Percentiles rank a stretch among this genome's conserved stretches.
Conservation (phyloP, 2,888 invertebrate genomes). For the Trichogramma evanescens region DNA sequence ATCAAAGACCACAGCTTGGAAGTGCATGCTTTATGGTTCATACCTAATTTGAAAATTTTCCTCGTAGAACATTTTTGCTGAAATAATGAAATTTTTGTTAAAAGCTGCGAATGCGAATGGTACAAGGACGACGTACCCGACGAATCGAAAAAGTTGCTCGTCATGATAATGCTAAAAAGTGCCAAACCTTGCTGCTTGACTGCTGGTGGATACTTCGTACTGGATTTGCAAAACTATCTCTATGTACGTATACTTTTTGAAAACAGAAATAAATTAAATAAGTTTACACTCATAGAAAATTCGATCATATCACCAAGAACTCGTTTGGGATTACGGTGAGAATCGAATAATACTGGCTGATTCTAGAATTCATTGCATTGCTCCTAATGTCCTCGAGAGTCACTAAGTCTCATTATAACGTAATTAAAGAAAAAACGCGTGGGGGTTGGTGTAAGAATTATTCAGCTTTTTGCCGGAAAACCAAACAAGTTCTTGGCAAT, state of each 20-base stretch:
- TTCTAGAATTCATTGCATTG: no score
- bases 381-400: no score
- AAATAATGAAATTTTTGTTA: not conserved
- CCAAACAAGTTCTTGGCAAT: no score
- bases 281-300: not conserved
- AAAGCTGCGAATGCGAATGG: constrained; percentile 8
- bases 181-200: constrained; percentile 1
- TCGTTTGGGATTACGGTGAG: no score
- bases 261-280: not conserved
- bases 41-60: not conserved
- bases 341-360: no score
- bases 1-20: constrained; percentile 9
- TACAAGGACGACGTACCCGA: not conserved
- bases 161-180: constrained; percentile 8
- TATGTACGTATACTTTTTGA: not conserved
- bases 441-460: no score
- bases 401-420: no score
- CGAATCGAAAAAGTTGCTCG: constrained; percentile 2
- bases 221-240: constrained; percentile 7
- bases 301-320: no score
- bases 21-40: constrained; percentile 5
- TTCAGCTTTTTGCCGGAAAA: no score
- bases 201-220: constrained; percentile 1
- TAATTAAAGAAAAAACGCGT: no score
- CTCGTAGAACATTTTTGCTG: not conserved